Percentiles rank a stretch among this genome's conserved stretches.
These are phyloP conservation scores for Gobionotothen gibberifrons DNA, from an alignment of 2,797 vertebrate species.

Conservation along the genomic window DNA sequence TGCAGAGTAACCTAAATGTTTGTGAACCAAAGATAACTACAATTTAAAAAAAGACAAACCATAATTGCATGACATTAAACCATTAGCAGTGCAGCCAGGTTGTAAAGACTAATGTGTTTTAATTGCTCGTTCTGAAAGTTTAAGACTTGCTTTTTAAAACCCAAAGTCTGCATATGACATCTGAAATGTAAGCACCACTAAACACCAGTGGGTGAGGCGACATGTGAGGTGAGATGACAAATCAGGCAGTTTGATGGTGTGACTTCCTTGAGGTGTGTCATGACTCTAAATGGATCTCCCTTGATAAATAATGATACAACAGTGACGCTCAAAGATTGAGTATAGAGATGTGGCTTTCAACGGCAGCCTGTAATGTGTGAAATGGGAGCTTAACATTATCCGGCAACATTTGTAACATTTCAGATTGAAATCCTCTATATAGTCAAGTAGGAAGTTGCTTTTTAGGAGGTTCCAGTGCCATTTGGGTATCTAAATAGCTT, in stretches of 20 bases:
- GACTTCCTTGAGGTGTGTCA: background rate
- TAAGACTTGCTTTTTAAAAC: slow-evolving; percentile 24
- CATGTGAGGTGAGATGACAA: background rate
- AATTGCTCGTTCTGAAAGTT: slow-evolving; percentile 24
- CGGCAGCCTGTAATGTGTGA: background rate
- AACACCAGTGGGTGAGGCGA: background rate
- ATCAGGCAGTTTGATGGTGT: background rate
- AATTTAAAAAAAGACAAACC: slow-evolving; percentile 17
- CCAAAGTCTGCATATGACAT: slow-evolving; percentile 6
- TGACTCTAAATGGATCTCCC: background rate
- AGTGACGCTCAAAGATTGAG: background rate
- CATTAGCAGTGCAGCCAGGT: slow-evolving; percentile 33
- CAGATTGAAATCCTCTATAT: background rate
- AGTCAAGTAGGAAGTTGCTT: background rate
- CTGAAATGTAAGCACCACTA: background rate
- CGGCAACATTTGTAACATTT: background rate
- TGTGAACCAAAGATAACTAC: slow-evolving; percentile 28
- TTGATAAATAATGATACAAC: too few relatives aligned
- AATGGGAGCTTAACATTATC: background rate
- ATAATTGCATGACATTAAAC: slow-evolving; percentile 43
- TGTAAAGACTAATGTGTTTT: slow-evolving; percentile 43
- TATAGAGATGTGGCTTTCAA: background rate
- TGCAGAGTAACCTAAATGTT: background rate
- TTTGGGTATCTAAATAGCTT: background rate
- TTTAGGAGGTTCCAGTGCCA: background rate